Evolutionary conservation across 2,113 vertebrate species (phyloP), one percentile per base, ranked within the genome.

Genomic region (Mormoops blainvillei): DNA sequence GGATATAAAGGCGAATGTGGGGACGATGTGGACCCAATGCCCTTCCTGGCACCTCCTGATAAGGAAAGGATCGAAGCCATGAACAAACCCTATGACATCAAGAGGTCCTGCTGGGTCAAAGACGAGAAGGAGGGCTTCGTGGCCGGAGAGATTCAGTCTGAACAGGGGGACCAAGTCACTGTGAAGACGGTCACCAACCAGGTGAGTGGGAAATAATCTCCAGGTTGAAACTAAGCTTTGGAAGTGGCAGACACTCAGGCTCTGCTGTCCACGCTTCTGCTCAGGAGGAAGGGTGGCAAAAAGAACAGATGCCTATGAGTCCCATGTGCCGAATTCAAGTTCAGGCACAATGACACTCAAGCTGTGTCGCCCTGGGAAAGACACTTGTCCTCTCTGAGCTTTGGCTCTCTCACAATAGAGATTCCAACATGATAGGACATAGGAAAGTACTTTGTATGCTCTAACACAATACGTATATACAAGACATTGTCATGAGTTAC

Each of bases 51-150:
- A 83, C 91, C 96, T 45, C 65, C 89, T 0, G 71, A 97, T 8
- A 97, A 97, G 90, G 97, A 98, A 93, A 97, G 85, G 77, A 33
- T 83, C 0, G 77, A 98, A 93, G 89, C 87, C 54, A 89, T 73
- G 77, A 98, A 68, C 81, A 97, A 97, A 58, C 94, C 96, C 26
- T 95, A 4, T 3, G 91, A 97, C n/a, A 98, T 97, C 48, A 97
- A 97, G 95, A 97, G 61, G 58, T 97, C 95, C 2, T 97, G 94
- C 54, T 97, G 94, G 96, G 71, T 97, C 77, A 97, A 97, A 90
- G 88, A 96, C 0, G 85, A 97, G 33, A 98, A 98, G 81, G 83
- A 91, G 24, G 67, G n/a, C 19, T 97, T 98, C 28, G 0, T 97
- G 0, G 89, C 95, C 54, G 97, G 65, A 19, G 92, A 98, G 61